Base-by-base conservation (phyloP, 2,113 vertebrate genomes). In the Cygnus buccinator region DNA sequence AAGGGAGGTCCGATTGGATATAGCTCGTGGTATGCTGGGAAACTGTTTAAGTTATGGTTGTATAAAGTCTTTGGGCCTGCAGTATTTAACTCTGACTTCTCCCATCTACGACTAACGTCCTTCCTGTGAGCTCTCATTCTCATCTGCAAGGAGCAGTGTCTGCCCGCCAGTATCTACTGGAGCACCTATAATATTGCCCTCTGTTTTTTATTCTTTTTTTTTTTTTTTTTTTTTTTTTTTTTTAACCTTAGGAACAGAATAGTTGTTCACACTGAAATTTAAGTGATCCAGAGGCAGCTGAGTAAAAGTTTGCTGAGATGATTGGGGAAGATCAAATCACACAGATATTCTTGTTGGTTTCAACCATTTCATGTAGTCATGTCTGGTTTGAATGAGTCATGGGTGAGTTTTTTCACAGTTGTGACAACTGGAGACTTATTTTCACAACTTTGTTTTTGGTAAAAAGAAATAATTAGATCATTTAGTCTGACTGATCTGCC, bases 121-220 rank as follows among this genome's bases (percentile, higher is more conserved):
- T 41, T 78, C 26, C 21, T 0, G 0, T 33, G 26, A 87, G 10
- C 5, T 41, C n/a, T 86, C 2, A 1, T 9, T 59, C 39, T 71
- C 44, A 13, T 16, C 31, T 78, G 7, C 50, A 58, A 73, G 7
- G 58, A 76, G 21, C 4, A 62, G 15, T 19, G 41, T 25, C 57
- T 91, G 54, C 16, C 23, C 22, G 7, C 6, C 22, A 33, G 1
- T 18, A 70, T 66, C 17, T 68, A 33, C 29, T 61, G 35, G 19
- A 35, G 35, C 26, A 31, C 28, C n/a, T 39, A 54, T 6, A 52
- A 37, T 39, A 54, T 21, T 72, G 15, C 4, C 11, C 26, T 73
- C 48, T 80, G 10, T 10, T 55, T 76, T 73, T 82, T 63, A 14
- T 33, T 67, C 1, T 11, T 13, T 16, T 62, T 54, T 28, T 59